Evolutionary conservation across 2,797 vertebrate genomes (phyloP), one percentile per base, ranked within the genome.

Genomic region (Intellagama lesueurii): DNA sequence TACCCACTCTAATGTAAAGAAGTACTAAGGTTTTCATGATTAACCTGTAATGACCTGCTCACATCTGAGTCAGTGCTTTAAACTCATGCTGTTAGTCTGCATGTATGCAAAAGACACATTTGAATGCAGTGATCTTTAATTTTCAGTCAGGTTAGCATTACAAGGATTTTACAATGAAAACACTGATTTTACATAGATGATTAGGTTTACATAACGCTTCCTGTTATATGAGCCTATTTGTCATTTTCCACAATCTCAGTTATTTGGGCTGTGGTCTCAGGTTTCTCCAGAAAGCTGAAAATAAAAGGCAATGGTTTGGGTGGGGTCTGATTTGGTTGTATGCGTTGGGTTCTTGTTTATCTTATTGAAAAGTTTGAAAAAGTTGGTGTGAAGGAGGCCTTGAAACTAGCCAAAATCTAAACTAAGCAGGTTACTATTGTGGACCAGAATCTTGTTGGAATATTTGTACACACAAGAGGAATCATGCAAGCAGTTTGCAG

Each of bases 361-460:
- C 87, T 83, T 82, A 92, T 83, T 94, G 76, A 91, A 90, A 93
- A 93, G 52, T 47, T 92, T 88, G 14, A 79, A 70, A 83, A 30
- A 77, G 91, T 22, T 76, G 89, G 87, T 73, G 90, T 87, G 91
- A 94, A 81, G 85, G 84, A 82, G 94, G 93, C 83, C 44, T 30
- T 92, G 84, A 94, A 81, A 30, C 83, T 89, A 64, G 70, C 70
- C 91, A 91, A 89, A 81, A 86, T 90, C 87, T 87, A 66, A 90
- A 87, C 44, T 30, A 66, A 87, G 88, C 90, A 86, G 79, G 81
- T 77, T 87, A 83, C 85, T 92, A 32, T 91, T 91, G 66, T 86
- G 32, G n/a, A 91, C 86, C 79, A 87, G 17, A 64, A 17, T 64
- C 19, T 14, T 64, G 4, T 64, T 64, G 16, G 19, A 64, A 64